phyloP scores from a whole-genome alignment of 2,113 vertebrate species.

The Malurus cyaneus region DNA sequence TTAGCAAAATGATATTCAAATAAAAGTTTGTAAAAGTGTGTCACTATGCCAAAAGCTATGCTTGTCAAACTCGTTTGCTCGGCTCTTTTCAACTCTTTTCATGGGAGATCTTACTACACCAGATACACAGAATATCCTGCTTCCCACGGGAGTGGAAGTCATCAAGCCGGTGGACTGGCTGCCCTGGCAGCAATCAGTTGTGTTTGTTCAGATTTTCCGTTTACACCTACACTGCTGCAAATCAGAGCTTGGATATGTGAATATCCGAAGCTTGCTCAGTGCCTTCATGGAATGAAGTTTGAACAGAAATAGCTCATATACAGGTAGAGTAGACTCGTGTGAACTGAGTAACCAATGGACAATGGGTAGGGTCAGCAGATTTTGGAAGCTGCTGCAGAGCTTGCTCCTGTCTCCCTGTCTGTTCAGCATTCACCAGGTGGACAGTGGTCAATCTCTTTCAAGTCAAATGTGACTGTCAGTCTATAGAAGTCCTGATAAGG shows the following conservation, averaged over 20 bases:
- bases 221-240: neutral
- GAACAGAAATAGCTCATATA: neutral
- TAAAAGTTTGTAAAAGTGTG: neutral
- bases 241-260: neutral
- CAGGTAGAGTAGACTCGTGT: neutral
- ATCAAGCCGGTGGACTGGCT: neutral
- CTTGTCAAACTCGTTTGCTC: slow-evolving; percentile 22
- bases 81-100: neutral
- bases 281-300: neutral
- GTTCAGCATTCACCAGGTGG: neutral
- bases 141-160: neutral
- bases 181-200: neutral
- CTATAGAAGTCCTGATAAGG: neutral
- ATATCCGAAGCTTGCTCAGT: neutral
- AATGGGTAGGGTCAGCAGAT: neutral
- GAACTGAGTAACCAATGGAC: neutral
- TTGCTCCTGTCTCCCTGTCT: neutral
- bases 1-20: neutral
- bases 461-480: neutral
- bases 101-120: neutral
- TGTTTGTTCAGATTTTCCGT: slow-evolving; percentile 51
- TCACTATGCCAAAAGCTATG: neutral
- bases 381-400: neutral
- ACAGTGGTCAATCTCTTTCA: neutral
- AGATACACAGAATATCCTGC: neutral